Percentiles rank a stretch among this genome's conserved stretches.
Conservation (phyloP, 2,888 invertebrate genomes). For the Timandra comae region DNA sequence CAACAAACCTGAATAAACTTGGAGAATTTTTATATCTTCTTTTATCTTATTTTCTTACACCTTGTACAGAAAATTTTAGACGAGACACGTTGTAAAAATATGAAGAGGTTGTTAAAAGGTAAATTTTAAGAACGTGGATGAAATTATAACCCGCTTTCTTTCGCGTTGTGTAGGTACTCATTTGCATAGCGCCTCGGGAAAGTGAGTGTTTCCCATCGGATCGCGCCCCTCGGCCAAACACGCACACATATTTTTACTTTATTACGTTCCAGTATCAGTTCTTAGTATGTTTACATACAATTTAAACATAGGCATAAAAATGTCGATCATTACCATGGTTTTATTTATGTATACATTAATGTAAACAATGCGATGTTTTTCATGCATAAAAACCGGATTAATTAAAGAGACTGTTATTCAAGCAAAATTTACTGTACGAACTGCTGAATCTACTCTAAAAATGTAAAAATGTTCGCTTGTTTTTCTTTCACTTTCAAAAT, state of each 20-base stretch:
- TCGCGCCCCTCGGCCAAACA: conserved; percentile 5
- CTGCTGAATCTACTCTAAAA: no score
- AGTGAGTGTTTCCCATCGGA: conserved; percentile 16
- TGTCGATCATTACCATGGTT: no score
- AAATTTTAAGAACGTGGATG: conserved; percentile 63
- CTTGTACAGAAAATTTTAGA: conserved; percentile 46
- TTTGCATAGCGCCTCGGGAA: conserved; percentile 44
- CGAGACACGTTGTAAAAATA: conserved; percentile 64
- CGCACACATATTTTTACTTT: no score
- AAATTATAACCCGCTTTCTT: conserved; percentile 53
- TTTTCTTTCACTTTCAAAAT: no score
- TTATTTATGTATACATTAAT: no score
- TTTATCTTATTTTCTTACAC: conserved; percentile 48
- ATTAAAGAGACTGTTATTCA: no score
- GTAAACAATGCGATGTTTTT: no score
- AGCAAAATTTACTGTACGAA: no score
- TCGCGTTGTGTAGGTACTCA: conserved; percentile 28
- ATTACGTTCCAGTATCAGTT: neutral
- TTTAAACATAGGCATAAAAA: no score
- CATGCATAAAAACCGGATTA: no score
- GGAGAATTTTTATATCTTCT: conserved; percentile 46
- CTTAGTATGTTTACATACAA: no score
- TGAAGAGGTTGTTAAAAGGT: conserved; percentile 62
- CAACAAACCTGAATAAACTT: conserved; percentile 48
- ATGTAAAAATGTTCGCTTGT: no score